Base-by-base conservation (phyloP, 2,113 vertebrate genomes). In the Pachyramphus minor region DNA sequence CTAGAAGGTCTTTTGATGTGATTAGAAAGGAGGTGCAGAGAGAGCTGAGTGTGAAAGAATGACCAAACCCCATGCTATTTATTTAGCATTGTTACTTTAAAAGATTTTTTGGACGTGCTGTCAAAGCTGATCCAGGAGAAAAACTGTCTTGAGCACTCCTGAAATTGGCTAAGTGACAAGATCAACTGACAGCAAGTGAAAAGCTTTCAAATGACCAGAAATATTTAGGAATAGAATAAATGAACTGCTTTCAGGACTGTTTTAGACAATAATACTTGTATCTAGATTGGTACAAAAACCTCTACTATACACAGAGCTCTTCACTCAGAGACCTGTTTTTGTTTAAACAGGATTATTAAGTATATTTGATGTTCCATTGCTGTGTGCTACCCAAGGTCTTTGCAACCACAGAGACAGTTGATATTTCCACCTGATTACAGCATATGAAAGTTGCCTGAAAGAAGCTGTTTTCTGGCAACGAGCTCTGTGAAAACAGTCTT, bases 71-170 rank as follows among this genome's bases (percentile, higher is more conserved):
- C 30, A 27, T 22, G 15, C 41, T 73, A 67, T 79, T 92, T 87
- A 84, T 89, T 95, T 73, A 85, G 52, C 20, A 52, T 25, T 71
- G 41, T 79, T 86, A 69, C 58, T 79, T 76, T 5, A 60, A 94
- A 78, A 87, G 60, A 95, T 92, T 84, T 78, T 78, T 95, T 87
- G 77, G 87, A 90, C 53, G 25, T 42, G 28, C 45, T 97, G 90
- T 95, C 96, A 97, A 77, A 94, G 58, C 52, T 84, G 62, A 95
- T 96, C 42, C 72, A 60, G 74, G 27, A 73, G 47, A 90, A 35
- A 78, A 82, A 52, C 10, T 62, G 17, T 90, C 81, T 90, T 6
- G 7, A 81, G 45, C 45, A 44, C n/a, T 81, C 71, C 91, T 84
- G 77, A 95, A 93, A 93, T 39, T 2, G 2, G n/a, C 59, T 89